phyloP scores from a whole-genome alignment of 2,113 vertebrate genomes.

The zebrafish (Danio rerio) region DNA sequence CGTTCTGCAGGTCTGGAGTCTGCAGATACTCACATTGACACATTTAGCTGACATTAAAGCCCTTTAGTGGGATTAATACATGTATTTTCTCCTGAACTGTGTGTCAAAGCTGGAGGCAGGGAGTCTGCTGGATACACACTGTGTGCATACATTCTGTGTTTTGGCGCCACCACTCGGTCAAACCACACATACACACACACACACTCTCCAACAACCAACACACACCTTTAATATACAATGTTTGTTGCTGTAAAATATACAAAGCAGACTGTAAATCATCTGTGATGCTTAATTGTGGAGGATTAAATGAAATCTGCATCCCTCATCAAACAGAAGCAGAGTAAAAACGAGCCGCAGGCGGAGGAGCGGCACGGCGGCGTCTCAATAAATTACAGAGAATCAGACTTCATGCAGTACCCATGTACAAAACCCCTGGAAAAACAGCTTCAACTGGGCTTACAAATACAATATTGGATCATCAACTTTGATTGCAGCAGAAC shows the following conservation, averaged over 20 bases:
- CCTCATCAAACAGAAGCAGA: slow-evolving; percentile 61
- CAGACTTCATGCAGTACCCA: slow-evolving; percentile 72
- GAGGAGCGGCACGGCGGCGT: slow-evolving; percentile 40
- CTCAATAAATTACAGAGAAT: slow-evolving; percentile 70
- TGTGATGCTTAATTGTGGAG: slow-evolving; percentile 59
- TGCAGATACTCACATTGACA: no score
- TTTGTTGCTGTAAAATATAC: slow-evolving; percentile 73
- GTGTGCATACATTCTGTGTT: neutral
- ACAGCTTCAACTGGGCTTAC: slow-evolving; percentile 81
- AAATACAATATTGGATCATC: slow-evolving; percentile 67
- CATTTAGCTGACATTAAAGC: no score
- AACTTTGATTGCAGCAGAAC: neutral
- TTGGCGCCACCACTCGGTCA: slow-evolving; percentile 59
- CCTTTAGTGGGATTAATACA: no score
- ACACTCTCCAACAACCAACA: slow-evolving; percentile 68
- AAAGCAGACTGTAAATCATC: slow-evolving; percentile 77
- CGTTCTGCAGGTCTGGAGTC: no score
- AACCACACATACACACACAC: slow-evolving; percentile 8
- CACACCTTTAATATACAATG: slow-evolving; percentile 75
- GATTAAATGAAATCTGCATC: slow-evolving; percentile 62
- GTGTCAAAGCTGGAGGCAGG: no score
- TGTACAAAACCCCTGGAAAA: slow-evolving; percentile 77
- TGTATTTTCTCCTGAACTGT: no score
- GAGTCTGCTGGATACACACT: no score
- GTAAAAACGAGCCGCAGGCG: slow-evolving; percentile 59